phyloP scores from a whole-genome alignment of 1,140 invertebrate genomes.

The fruit fly (Drosophila melanogaster) region DNA sequence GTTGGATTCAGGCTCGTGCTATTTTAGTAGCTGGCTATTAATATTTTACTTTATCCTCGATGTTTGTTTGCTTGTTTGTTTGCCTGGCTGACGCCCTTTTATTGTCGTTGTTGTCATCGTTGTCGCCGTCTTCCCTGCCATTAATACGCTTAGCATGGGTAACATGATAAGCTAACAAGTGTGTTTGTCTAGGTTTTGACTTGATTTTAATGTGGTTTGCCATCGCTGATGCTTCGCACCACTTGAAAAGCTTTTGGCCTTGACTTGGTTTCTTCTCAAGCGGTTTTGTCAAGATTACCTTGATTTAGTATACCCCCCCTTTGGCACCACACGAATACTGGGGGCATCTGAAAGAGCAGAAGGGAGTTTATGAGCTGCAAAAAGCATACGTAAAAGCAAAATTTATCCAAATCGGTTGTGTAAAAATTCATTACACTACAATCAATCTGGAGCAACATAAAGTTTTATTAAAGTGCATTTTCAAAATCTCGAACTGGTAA shows the following conservation, averaged over 20 bases:
- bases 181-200: slow-evolving; percentile 78
- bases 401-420: neutral
- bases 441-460: too few species aligned
- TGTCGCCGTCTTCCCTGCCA: slow-evolving; percentile 42
- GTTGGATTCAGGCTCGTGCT: slow-evolving; percentile 52
- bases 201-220: slow-evolving; percentile 68
- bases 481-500: too few species aligned
- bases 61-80: slow-evolving; percentile 49
- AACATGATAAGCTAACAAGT: slow-evolving; percentile 83
- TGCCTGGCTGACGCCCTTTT: slow-evolving; percentile 55
- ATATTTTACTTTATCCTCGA: slow-evolving; percentile 68
- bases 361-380: neutral
- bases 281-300: slow-evolving; percentile 33
- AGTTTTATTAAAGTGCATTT: too few species aligned
- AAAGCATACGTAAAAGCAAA: neutral
- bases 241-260: slow-evolving; percentile 43
- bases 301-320: slow-evolving; percentile 4
- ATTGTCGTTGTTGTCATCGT: slow-evolving; percentile 39
- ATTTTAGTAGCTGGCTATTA: slow-evolving; percentile 79
- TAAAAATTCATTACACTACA: too few species aligned
- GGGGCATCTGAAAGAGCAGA: neutral
- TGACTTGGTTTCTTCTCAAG: slow-evolving; percentile 31
- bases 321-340: neutral
- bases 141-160: slow-evolving; percentile 81
- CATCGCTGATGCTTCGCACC: neutral